Evolutionary conservation across 2,888 invertebrate species (phyloP), one percentile per base, ranked within the genome.

Genomic region (Drosophila vallismaia): DNA sequence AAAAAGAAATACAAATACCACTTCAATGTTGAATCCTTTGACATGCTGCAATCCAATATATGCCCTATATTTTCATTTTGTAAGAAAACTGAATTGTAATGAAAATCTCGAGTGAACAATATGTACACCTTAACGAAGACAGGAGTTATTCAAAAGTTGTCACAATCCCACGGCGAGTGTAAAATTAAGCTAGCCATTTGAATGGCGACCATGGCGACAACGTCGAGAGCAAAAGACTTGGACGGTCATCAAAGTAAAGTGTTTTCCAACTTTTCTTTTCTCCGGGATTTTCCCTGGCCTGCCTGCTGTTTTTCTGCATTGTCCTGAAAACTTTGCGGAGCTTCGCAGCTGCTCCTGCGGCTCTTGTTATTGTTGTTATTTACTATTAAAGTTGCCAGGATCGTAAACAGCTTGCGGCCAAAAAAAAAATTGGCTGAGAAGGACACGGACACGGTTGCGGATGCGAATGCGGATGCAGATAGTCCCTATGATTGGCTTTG

Each of bases 361-460:
- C 63, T 38, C 69, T 86, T 86, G 76, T 76, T 85, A 74, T 78
- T 74, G 77, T 83, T 83, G 79, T 76, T 83, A 77, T 83, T 87
- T 85, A 83, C 88, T 82, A 77, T 82, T 71, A 85, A 85, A 85
- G 82, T 87, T 82, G 69, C 62, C 52, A 51, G 67, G 50, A 64
- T 75, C 77, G 84, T 66, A 86, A 79, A 79, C 86, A 80, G 83
- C 86, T 72, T 48, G 81, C 46, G 78, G 81, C 60, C 67, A 52
- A 29, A 38, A 14, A 44, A 44, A 24, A 24, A 24, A 44, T n/a
- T n/a, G n/a, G n/a, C n/a, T n/a, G n/a, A n/a, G n/a, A n/a, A 3
- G 24, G 8, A 14, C 4, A 9, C 9, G 10, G 10, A 5, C 4
- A 28, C 6, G 28, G 28, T 10, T 44, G 24, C 9, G 52, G 64